Base-by-base conservation (phyloP, 2,888 invertebrate genomes). In the Drosophila colorata region DNA sequence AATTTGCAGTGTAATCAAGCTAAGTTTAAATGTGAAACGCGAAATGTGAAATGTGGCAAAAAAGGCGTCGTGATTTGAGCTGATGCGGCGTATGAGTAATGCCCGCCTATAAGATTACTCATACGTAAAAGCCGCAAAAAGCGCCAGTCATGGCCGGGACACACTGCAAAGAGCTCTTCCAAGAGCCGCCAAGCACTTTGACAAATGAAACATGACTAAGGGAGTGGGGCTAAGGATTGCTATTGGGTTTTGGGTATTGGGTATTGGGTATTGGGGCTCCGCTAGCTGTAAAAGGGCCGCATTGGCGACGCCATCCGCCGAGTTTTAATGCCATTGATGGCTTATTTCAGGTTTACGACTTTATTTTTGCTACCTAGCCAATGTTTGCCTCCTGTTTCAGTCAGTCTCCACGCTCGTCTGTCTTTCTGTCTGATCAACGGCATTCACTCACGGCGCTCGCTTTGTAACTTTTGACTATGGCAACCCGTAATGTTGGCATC, bases 301-400 rank as follows among this genome's bases (percentile, higher is more conserved):
- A 65, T 71, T 68, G 80, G 63, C 79, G 78, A 69, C 67, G 80
- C 65, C 74, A 66, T 66, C 80, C 31, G 59, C 61, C 60, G 75
- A 69, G 84, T 81, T 84, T 84, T 84, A 87, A 85, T 87, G 88
- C 82, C 86, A 86, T 87, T 87, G 86, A 87, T 87, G 88, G 88
- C 86, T 87, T 88, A 87, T 84, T 87, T 84, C 78, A 78, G 82
- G 81, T 88, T 87, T 87, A 87, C 88, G 86, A 87, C 87, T 87
- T 87, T 87, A 84, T 86, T 86, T 86, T 80, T 74, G 69, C 79
- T 83, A 84, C 87, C 83, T 84, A 81, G 81, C 72, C 79, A 81
- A 75, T 67, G 78, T 60, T 67, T 70, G 59, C 59, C 40, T 68
- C 20, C 66, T 57, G 16, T 40, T 25, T 44, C 48, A 25, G 9